These are phyloP conservation scores for Kryptopterus vitreolus DNA, from an alignment of 2,797 vertebrate species.

Conservation along the genomic window DNA sequence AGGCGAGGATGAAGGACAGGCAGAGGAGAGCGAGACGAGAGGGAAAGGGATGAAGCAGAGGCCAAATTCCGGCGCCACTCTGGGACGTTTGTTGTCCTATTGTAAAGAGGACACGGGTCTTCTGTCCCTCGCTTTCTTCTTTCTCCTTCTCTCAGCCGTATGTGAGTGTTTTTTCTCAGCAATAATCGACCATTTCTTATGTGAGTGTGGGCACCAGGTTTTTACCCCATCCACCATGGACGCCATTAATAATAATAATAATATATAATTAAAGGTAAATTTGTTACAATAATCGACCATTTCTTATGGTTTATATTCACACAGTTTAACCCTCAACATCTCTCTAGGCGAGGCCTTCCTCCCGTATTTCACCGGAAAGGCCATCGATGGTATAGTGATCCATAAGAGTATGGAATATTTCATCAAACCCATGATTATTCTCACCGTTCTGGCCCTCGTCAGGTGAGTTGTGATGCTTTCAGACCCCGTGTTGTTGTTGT, in stretches of 20 bases:
- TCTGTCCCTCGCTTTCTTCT: conserved; percentile 80
- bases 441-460: conserved; percentile 78
- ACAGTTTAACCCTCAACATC: too few species aligned
- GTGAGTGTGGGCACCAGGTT: too few species aligned
- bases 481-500: too few species aligned
- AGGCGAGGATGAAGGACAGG: conserved; percentile 52
- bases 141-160: conserved; percentile 84
- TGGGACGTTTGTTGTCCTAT: conserved; percentile 86
- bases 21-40: conserved; percentile 49
- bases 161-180: too few species aligned
- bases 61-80: conserved; percentile 78
- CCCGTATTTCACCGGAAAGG: conserved; percentile 87
- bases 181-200: too few species aligned
- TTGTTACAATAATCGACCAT: too few species aligned
- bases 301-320: too few species aligned
- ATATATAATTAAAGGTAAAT: too few species aligned
- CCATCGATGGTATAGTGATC: conserved; percentile 88
- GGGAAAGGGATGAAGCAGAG: conserved; percentile 52
- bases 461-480: conserved; percentile 72
- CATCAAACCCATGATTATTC: conserved; percentile 73
- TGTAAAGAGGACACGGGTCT: conserved; percentile 81
- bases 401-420: conserved; percentile 89
- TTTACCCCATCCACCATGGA: too few species aligned
- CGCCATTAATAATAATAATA: too few species aligned
- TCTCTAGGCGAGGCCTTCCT: conserved; percentile 87